Conservation (phyloP, 2,797 vertebrate species). For the Chanos chanos region DNA sequence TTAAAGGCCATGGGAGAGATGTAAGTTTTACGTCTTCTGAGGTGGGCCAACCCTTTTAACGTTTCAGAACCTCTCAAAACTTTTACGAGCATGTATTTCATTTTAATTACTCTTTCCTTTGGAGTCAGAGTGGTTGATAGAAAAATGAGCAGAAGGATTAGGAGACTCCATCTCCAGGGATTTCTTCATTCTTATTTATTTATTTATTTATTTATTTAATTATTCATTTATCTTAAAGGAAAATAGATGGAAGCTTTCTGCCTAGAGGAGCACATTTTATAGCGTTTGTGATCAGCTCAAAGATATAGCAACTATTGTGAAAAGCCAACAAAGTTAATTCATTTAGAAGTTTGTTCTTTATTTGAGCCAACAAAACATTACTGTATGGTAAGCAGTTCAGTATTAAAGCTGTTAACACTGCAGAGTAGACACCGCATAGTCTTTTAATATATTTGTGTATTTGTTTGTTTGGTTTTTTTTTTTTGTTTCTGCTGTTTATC, state of each 20-base stretch:
- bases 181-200: constrained; percentile 12
- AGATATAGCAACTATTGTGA: no score
- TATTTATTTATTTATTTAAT: constrained; percentile 13
- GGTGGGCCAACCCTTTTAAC: constrained; percentile 49
- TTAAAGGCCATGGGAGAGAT: constrained; percentile 30
- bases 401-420: no score
- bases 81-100: constrained; percentile 57
- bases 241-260: no score
- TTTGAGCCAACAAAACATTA: no score
- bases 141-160: constrained; percentile 20
- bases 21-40: constrained; percentile 38
- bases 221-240: constrained; percentile 9
- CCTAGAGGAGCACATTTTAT: no score
- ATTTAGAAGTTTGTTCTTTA: no score
- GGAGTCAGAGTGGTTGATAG: constrained; percentile 36
- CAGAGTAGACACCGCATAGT: no score
- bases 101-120: constrained; percentile 53
- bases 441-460: background rate
- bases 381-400: no score
- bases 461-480: constrained; percentile 20
- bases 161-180: constrained; percentile 21
- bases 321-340: no score
- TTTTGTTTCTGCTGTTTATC: background rate
- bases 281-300: no score
- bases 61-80: constrained; percentile 51